Conservation (phyloP, 1,140 invertebrate species). For the Sweltsa coloradensis region DNA sequence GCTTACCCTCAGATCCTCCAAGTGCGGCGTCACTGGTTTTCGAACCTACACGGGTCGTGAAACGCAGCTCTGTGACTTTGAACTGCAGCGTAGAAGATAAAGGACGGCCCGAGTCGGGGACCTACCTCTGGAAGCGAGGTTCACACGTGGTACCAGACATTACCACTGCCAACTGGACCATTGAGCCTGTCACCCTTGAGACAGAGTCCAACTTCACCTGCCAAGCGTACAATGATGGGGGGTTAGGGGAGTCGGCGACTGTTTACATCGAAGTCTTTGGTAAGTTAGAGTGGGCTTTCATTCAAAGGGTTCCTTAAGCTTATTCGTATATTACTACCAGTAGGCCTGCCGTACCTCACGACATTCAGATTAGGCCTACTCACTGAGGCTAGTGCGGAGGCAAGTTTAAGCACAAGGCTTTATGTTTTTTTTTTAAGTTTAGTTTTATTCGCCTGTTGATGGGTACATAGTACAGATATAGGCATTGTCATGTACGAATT, state of each 20-base stretch:
- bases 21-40: slow-evolving; percentile 56
- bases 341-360: too few species aligned
- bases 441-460: too few species aligned
- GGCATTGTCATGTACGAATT: too few species aligned
- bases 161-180: slow-evolving; percentile 57
- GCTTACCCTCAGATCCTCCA: slow-evolving; percentile 47
- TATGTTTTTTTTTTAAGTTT: too few species aligned
- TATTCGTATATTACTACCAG: too few species aligned
- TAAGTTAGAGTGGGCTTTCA: too few species aligned
- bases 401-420: too few species aligned
- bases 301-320: too few species aligned
- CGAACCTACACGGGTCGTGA: slow-evolving; percentile 60
- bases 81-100: slow-evolving; percentile 69
- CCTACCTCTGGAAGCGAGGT: slow-evolving; percentile 68
- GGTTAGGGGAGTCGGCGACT: slow-evolving; percentile 56
- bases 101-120: slow-evolving; percentile 59
- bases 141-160: slow-evolving; percentile 56
- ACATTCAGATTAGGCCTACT: too few species aligned
- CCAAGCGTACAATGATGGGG: slow-evolving; percentile 67
- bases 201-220: slow-evolving; percentile 80
- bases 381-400: too few species aligned
- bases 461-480: too few species aligned
- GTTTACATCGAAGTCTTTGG: slow-evolving; percentile 65
- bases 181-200: slow-evolving; percentile 66
- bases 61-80: slow-evolving; percentile 62